Percentiles rank a stretch among this genome's conserved stretches.
Conservation (phyloP, 1,140 invertebrate species). For the Drosophila pruinosa region DNA sequence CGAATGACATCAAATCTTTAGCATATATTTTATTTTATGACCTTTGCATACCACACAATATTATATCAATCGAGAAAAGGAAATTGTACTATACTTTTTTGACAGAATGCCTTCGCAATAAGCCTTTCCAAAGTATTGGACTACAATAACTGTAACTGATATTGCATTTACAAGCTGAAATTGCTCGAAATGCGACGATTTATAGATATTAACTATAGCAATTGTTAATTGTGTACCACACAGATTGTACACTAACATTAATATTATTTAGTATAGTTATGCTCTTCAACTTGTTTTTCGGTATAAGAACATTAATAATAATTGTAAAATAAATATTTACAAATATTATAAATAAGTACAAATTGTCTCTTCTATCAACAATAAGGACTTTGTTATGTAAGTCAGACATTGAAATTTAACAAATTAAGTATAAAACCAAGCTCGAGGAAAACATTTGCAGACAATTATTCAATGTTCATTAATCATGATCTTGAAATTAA, state of each 20-base stretch:
- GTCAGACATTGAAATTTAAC: neutral
- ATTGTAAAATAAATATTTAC: constrained; percentile 3
- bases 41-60: constrained; percentile 6
- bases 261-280: constrained; percentile 23
- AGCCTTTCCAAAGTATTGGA: constrained; percentile 33
- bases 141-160: constrained; percentile 25
- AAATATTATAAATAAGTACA: neutral
- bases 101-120: constrained; percentile 26
- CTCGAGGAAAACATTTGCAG: neutral
- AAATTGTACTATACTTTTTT: neutral
- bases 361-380: neutral
- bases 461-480: too few relatives aligned
- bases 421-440: too few relatives aligned
- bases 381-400: too few relatives aligned
- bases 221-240: constrained; percentile 40
- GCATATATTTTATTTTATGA: neutral
- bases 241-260: constrained; percentile 25
- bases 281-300: constrained; percentile 26
- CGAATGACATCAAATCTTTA: constrained; percentile 45
- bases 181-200: constrained; percentile 11
- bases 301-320: constrained; percentile 2
- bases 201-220: constrained; percentile 10
- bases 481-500: too few relatives aligned
- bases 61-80: neutral
- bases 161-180: constrained; percentile 33